Conservation (phyloP, 2,113 vertebrate genomes). For the Deroptyus accipitrinus region DNA sequence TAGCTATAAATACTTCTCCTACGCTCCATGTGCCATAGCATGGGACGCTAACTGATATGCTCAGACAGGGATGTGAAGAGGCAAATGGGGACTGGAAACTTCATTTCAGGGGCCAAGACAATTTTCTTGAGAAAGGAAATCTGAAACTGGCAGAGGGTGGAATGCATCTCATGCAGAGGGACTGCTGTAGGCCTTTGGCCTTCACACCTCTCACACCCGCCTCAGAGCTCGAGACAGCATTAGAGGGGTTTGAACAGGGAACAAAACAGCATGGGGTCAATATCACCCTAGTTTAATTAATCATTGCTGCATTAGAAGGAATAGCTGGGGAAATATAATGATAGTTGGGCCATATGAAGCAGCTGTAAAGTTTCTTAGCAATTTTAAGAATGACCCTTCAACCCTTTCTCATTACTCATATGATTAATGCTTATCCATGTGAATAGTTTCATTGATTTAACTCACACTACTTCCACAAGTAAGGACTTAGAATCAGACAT, state of each 20-base stretch:
- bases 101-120: background rate
- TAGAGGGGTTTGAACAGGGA: background rate
- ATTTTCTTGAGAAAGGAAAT: constrained; percentile 40
- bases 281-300: constrained; percentile 42
- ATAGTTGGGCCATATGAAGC: constrained; percentile 20
- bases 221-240: background rate
- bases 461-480: background rate
- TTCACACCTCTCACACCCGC: background rate
- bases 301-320: constrained; percentile 21
- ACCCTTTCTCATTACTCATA: constrained; percentile 37
- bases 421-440: constrained; percentile 55
- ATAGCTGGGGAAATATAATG: constrained; percentile 22
- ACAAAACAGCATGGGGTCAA: background rate
- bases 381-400: constrained; percentile 46
- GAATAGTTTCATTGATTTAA: constrained; percentile 54
- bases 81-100: background rate
- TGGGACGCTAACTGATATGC: background rate
- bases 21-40: background rate
- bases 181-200: constrained; percentile 13
- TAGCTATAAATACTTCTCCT: background rate
- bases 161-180: background rate
- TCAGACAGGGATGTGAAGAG: background rate
- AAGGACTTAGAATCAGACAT: background rate
- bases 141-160: background rate
- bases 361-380: constrained; percentile 49